Percentiles rank a stretch among this genome's conserved stretches.
These are phyloP conservation scores for Hirudinaria manillensis DNA, from an alignment of 2,888 invertebrate species.

Conservation along the genomic window DNA sequence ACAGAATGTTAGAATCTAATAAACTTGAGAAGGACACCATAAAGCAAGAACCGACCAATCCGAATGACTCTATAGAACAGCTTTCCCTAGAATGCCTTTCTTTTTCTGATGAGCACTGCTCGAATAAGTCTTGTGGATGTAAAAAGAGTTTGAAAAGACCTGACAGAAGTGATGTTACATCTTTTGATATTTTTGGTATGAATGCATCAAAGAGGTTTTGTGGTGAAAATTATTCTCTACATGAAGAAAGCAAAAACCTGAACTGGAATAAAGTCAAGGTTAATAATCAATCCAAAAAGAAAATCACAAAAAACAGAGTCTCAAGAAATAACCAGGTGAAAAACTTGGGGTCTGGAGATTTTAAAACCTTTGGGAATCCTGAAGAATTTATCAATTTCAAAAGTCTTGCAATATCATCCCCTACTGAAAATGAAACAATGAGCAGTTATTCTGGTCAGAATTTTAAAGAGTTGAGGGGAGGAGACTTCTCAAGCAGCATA, in stretches of 20 bases:
- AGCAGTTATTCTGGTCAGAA: conserved; percentile 8
- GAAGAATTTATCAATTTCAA: conserved; percentile 11
- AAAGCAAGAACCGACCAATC: too few species aligned
- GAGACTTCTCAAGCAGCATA: not conserved
- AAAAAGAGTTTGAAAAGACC: not conserved
- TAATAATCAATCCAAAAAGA: not conserved
- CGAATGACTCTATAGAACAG: not conserved
- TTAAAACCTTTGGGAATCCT: not conserved
- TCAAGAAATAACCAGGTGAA: not conserved
- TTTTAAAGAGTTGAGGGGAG: not conserved
- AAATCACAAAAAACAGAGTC: not conserved
- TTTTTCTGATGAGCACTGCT: conserved; percentile 19
- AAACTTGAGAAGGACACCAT: too few species aligned
- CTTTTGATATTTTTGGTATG: not conserved
- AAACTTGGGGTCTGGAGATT: conserved; percentile 6
- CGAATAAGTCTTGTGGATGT: conserved; percentile 14
- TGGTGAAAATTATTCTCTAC: not conserved
- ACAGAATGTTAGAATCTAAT: too few species aligned
- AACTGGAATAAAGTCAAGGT: not conserved
- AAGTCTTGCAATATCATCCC: conserved; percentile 11
- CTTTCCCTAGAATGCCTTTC: conserved; percentile 18
- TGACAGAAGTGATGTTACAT: not conserved
- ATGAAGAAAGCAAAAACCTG: not conserved
- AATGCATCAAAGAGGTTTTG: not conserved
- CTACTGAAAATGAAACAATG: not conserved